Percentiles rank a stretch among this genome's conserved stretches.
phyloP scores from a whole-genome alignment of 2,113 vertebrate species.

The Passer montanus region DNA sequence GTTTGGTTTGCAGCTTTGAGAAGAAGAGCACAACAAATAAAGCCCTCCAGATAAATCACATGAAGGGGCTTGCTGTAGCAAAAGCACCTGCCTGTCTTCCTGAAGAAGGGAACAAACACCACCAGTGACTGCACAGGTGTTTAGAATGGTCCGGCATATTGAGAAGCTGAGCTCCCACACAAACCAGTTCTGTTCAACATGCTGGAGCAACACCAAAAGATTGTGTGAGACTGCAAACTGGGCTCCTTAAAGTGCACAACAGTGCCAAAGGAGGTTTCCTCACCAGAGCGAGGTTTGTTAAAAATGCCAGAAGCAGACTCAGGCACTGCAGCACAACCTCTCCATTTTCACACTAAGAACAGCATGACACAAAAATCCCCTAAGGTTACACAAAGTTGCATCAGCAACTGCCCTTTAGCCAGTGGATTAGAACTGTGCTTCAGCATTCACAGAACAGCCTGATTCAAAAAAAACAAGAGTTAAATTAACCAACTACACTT shows the following conservation, averaged over 20 bases:
- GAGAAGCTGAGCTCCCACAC: neutral
- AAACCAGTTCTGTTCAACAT: neutral
- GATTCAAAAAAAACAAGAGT: neutral
- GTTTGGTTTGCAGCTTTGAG: neutral
- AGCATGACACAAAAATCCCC: neutral
- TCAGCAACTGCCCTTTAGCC: slow-evolving; percentile 13
- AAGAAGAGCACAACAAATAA: fast-evolving
- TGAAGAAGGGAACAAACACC: neutral
- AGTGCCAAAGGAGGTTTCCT: neutral
- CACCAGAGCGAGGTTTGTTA: neutral
- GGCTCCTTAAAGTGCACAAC: fast-evolving
- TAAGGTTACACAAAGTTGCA: neutral
- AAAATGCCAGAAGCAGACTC: neutral
- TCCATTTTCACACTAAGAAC: fast-evolving
- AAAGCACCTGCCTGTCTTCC: too few species aligned
- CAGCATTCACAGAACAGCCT: neutral
- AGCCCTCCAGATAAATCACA: too few species aligned
- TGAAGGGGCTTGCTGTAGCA: neutral
- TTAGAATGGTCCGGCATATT: fast-evolving
- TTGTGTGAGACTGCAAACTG: neutral
- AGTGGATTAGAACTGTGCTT: neutral
- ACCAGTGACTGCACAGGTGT: fast-evolving
- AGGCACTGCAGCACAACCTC: neutral
- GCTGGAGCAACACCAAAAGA: neutral
- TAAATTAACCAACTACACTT: neutral